A percentile compares a stretch with the other conserved stretches of the same genome.
Conservation (phyloP, 2,888 invertebrate genomes). For the Ectobius pallidus region DNA sequence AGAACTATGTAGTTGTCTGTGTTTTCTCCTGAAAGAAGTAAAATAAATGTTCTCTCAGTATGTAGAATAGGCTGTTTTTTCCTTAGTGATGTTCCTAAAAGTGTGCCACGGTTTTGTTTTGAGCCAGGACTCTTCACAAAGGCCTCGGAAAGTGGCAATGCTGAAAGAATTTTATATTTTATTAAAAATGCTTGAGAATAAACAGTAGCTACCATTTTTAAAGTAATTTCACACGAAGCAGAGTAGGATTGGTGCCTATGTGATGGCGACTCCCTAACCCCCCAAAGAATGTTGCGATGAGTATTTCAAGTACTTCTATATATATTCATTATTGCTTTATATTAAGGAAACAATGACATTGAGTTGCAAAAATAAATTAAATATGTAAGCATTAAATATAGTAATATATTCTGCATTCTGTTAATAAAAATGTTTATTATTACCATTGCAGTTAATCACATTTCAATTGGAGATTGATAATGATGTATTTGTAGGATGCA, state of each 20-base stretch:
- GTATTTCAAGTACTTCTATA: neutral
- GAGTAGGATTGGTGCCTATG: neutral
- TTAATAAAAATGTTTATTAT: too few species aligned
- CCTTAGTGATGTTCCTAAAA: neutral
- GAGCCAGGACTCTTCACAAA: too few species aligned
- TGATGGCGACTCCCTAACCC: neutral
- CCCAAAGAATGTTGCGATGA: constrained; percentile 1
- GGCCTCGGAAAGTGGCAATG: too few species aligned
- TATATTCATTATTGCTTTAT: neutral
- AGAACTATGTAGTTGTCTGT: constrained; percentile 38
- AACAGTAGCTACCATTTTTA: neutral
- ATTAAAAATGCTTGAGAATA: neutral
- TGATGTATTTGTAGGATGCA: neutral
- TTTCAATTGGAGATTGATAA: neutral
- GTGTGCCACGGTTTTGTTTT: neutral
- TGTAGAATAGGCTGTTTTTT: constrained; percentile 26
- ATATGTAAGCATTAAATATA: too few species aligned
- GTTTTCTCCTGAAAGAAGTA: constrained; percentile 34
- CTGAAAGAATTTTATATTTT: neutral
- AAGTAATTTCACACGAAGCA: neutral
- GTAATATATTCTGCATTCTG: too few species aligned
- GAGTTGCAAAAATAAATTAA: too few species aligned
- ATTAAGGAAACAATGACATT: neutral
- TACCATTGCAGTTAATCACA: too few species aligned
- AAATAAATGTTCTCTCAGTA: constrained; percentile 41